Evolutionary conservation across 2,797 vertebrate genomes (phyloP), one percentile per base, ranked within the genome.

Genomic region (Lindbergichthys nudifrons): DNA sequence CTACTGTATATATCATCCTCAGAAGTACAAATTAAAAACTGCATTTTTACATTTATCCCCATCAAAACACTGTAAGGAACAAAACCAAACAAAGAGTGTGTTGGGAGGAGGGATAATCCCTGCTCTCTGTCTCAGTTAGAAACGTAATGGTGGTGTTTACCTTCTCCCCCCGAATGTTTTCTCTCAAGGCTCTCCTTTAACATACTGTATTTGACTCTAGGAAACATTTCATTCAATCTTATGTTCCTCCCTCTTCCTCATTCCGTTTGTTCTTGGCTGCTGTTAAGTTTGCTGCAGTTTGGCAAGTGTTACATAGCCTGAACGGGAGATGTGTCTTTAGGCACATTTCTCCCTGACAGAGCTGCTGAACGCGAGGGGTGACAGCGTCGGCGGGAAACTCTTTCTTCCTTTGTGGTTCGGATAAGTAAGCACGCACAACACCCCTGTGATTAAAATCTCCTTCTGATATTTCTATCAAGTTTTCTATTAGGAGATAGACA

Each of bases 391-490:
- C 96, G 95, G 96, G 95, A 96, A 96, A 94, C 86, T 92, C 95
- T 93, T 94, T 96, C 83, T 53, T 96, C 96, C 95, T 96, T 92
- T 96, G 95, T 96, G 96, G 94, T 92, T 94, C 92, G 91, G 95
- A 96, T 96, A 96, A 96, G 95, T 95, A 94, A 95, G 94, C 90
- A 95, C 94, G 94, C 95, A 95, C 96, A 95, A 94, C 96, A 96
- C 95, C 94, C 94, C 94, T 97, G 95, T 97, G 96, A 98, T 97
- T 97, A 98, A 96, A 96, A 96, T 96, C 95, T 96, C 95, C 92
- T 94, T 97, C 93, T 97, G 96, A 97, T 97, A 96, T 96, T 96
- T 96, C 96, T 96, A 96, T 96, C 96, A 97, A 96, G 94, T 96
- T 96, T 96, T 96, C 94, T 94, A 95, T 95, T 93, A 94, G 94